Percentiles rank a stretch among this genome's conserved stretches.
These are phyloP conservation scores for Drosophila fulvimacula DNA, from an alignment of 2,888 invertebrate genomes.

Conservation along the genomic window DNA sequence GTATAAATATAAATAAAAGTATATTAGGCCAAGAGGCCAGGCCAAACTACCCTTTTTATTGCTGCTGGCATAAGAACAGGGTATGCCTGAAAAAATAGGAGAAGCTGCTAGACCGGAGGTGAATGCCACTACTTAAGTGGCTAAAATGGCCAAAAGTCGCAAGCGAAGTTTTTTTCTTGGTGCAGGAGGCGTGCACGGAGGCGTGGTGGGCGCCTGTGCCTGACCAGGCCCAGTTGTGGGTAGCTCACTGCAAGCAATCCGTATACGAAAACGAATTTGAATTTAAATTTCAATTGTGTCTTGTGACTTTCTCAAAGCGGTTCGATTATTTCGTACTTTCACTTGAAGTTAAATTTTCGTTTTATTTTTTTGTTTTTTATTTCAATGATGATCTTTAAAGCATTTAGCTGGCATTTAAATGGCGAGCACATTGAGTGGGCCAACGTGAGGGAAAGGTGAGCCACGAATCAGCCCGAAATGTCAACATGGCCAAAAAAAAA, in stretches of 20 bases:
- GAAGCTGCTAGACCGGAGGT: constrained; percentile 60
- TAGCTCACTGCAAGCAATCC: background rate
- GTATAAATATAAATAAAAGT: background rate
- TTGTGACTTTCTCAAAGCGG: constrained; percentile 68
- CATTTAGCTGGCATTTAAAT: constrained; percentile 60
- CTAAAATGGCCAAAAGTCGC: constrained; percentile 64
- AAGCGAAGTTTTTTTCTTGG: constrained; percentile 13
- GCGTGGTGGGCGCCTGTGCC: background rate
- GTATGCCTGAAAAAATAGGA: constrained; percentile 30
- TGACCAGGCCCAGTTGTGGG: constrained; percentile 33
- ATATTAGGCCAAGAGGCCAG: too few relatives aligned
- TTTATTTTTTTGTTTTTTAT: constrained; percentile 17
- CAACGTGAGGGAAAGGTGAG: constrained; percentile 57
- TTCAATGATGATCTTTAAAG: constrained; percentile 52
- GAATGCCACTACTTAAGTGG: constrained; percentile 75
- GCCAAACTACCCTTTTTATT: background rate
- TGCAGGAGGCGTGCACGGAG: background rate
- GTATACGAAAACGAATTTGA: constrained; percentile 26
- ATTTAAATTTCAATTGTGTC: constrained; percentile 57
- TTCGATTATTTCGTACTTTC: constrained; percentile 71
- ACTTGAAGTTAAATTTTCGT: constrained; percentile 57
- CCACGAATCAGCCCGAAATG: constrained; percentile 33
- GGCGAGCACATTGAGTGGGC: constrained; percentile 45
- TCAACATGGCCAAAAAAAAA: constrained; percentile 45
- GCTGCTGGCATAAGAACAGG: constrained; percentile 1